These are phyloP conservation scores for Acanthosoma haemorrhoidale DNA, from an alignment of 2,888 invertebrate species.

Conservation along the genomic window DNA sequence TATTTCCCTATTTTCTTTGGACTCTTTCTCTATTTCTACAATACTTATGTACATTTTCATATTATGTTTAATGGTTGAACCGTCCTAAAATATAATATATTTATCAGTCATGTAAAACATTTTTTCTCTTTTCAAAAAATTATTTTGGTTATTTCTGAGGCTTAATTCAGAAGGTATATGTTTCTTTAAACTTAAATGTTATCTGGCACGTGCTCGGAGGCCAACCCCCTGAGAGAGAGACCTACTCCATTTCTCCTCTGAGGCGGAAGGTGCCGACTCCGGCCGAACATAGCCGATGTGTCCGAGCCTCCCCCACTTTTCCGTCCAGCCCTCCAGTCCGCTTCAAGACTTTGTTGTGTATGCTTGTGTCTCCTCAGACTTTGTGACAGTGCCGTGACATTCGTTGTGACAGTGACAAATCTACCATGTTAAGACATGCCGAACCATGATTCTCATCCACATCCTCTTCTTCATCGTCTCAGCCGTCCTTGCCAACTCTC, in stretches of 20 bases:
- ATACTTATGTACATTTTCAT: too few relatives aligned
- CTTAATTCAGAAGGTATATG: too few relatives aligned
- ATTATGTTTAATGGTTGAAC: too few relatives aligned
- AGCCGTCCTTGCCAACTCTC: constrained; percentile 41
- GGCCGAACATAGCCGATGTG: not conserved
- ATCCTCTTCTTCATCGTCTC: not conserved
- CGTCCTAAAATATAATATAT: too few relatives aligned
- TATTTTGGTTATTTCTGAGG: too few relatives aligned
- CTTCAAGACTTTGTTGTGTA: not conserved
- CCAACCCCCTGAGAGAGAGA: too few relatives aligned
- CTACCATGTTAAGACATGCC: constrained; percentile 2
- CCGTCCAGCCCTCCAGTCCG: not conserved
- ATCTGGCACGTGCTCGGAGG: not conserved
- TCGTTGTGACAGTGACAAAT: not conserved
- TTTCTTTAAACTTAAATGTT: too few relatives aligned
- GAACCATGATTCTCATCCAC: constrained; percentile 3
- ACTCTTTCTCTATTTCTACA: too few relatives aligned
- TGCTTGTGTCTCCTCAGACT: not conserved
- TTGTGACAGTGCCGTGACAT: not conserved
- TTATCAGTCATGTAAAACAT: too few relatives aligned
- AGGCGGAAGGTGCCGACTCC: not conserved
- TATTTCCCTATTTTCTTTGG: too few relatives aligned
- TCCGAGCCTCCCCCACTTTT: not conserved
- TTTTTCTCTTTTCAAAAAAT: too few relatives aligned
- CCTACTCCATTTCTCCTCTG: too few relatives aligned